Conservation (phyloP, 2,113 vertebrate genomes). For the Perognathus longimembris region DNA sequence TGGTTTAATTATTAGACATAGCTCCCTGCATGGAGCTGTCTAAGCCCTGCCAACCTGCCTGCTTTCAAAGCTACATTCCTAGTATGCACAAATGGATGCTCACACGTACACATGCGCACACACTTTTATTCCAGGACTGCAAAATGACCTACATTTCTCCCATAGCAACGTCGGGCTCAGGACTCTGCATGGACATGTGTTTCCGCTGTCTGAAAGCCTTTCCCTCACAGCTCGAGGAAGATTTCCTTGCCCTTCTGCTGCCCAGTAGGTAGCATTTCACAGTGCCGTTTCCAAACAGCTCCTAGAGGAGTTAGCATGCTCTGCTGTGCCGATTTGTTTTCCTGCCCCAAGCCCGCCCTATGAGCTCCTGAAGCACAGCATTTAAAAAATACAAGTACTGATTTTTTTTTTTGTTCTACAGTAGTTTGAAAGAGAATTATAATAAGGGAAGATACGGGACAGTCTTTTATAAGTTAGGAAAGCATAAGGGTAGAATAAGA, state of each 20-base stretch:
- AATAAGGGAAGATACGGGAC: background rate
- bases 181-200: background rate
- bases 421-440: background rate
- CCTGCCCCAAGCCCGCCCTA: background rate
- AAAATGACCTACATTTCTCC: background rate
- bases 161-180: background rate
- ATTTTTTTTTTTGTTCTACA: background rate
- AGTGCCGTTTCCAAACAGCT: background rate
- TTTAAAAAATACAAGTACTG: background rate
- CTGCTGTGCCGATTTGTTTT: background rate
- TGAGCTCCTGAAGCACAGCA: background rate
- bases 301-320: background rate
- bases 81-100: background rate
- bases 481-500: background rate
- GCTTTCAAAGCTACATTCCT: background rate
- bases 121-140: background rate
- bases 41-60: background rate
- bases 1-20: background rate
- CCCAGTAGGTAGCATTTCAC: background rate
- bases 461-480: constrained; percentile 16
- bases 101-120: background rate
- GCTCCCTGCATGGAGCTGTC: background rate
- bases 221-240: background rate
- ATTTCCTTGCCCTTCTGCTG: background rate
- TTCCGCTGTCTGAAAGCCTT: background rate